Percentiles rank a stretch among this genome's conserved stretches.
Conservation (phyloP, 1,140 invertebrate genomes). For the Cydia pomonella region DNA sequence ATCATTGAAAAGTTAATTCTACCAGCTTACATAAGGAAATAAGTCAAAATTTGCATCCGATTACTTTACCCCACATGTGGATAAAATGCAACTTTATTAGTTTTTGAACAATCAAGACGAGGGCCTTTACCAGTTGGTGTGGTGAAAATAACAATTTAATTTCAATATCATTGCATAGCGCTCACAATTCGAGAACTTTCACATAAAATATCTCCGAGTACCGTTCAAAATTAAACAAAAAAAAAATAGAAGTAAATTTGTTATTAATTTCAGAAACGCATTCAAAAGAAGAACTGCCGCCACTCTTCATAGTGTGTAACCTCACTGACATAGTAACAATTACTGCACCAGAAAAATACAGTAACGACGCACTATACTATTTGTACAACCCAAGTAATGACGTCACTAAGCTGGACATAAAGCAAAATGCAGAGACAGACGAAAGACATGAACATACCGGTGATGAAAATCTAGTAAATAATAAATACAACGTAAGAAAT, state of each 20-base stretch:
- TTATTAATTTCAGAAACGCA: background rate
- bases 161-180: no score
- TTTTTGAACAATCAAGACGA: no score
- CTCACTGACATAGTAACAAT: conserved; percentile 56
- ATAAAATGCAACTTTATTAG: no score
- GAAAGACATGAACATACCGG: background rate
- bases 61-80: no score
- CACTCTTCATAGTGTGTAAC: conserved; percentile 45
- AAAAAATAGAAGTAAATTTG: background rate
- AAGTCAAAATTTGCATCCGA: no score
- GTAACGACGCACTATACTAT: conserved; percentile 49
- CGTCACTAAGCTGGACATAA: conserved; percentile 46
- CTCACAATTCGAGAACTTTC: no score
- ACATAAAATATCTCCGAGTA: background rate
- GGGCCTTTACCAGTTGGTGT: no score
- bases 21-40: no score
- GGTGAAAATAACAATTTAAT: no score
- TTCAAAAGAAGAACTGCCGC: conserved; percentile 49
- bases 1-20: no score
- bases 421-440: background rate
- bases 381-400: conserved; percentile 57
- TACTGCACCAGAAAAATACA: conserved; percentile 49
- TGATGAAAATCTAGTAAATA: background rate
- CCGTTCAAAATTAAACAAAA: background rate
- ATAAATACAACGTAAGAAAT: conserved; percentile 15